Evolutionary conservation across 2,888 invertebrate genomes (phyloP), one percentile per base, ranked within the genome.

Genomic region (Dexiosoma caninum): DNA sequence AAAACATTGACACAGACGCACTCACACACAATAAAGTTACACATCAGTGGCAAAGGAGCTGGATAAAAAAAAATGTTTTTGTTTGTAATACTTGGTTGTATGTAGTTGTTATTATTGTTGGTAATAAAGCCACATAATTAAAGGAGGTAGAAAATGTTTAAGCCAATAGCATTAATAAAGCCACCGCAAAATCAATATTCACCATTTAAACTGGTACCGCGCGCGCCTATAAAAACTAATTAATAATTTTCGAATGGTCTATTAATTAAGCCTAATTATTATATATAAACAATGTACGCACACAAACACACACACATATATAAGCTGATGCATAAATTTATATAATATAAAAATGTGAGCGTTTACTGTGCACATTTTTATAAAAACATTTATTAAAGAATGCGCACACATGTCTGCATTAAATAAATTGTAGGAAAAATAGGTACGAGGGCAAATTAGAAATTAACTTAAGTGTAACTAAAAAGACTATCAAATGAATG

Each of bases 261-360:
- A 90, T 90, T 90, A 90, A 90, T 90, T 90, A 90, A 90, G 89
- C 88, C 90, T 90, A 90, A 90, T 90, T 90, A 90, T 89, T 74
- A 74, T 77, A 66, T 55, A 64, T 51, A 77, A 42, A 57, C 49
- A 32, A 66, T 23, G 40, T 10, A 67, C 12, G 27, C 6, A 49
- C 2, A 49, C 4, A 51, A 4, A 32, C 6, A 40, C 12, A 32
- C 16, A 21, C 10, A 49, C 19, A 32, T 8, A 27, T 0, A n/a
- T 35, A 16, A 14, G 6, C 10, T 12, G 14, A 27, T 44, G 35
- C n/a, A n/a, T n/a, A n/a, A n/a, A n/a, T n/a, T n/a, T n/a, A n/a
- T n/a, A n/a, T n/a, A n/a, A n/a, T n/a, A n/a, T n/a, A n/a, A n/a
- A n/a, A n/a, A n/a, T n/a, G n/a, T n/a, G n/a, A n/a, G n/a, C n/a